These are phyloP conservation scores for Loxodonta africana DNA, from an alignment of 2,113 vertebrate genomes.

Conservation along the genomic window DNA sequence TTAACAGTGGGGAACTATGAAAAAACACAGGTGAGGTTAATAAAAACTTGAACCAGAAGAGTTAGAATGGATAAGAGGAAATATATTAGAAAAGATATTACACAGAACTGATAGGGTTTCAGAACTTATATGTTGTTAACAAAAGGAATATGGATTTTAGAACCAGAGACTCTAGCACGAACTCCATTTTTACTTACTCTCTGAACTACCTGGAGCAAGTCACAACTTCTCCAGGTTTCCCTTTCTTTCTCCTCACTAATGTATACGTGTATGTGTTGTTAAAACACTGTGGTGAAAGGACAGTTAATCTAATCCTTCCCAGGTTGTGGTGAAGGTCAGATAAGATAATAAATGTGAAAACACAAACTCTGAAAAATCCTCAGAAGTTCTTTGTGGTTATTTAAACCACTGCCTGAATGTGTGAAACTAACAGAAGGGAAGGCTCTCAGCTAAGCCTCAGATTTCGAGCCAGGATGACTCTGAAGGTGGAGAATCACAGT, in stretches of 20 bases:
- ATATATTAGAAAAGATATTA: too few species aligned
- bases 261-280: rapidly evolving
- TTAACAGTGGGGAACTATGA: background rate
- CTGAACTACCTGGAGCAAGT: background rate
- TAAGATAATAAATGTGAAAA: background rate
- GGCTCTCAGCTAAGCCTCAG: background rate
- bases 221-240: background rate
- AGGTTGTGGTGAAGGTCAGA: background rate
- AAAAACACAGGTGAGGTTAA: background rate
- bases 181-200: background rate
- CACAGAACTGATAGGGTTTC: background rate
- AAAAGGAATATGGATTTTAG: background rate
- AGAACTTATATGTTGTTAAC: background rate
- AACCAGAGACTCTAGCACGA: background rate
- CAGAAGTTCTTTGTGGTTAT: background rate
- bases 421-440: background rate
- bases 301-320: background rate
- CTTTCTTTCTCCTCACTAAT: background rate
- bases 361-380: background rate
- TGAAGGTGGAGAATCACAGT: background rate
- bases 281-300: background rate
- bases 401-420: background rate
- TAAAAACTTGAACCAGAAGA: background rate
- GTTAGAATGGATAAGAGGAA: background rate
- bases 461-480: background rate